Conservation (phyloP, 92 coral and sea anemone species). For the Chrysogorgia sp. region DNA sequence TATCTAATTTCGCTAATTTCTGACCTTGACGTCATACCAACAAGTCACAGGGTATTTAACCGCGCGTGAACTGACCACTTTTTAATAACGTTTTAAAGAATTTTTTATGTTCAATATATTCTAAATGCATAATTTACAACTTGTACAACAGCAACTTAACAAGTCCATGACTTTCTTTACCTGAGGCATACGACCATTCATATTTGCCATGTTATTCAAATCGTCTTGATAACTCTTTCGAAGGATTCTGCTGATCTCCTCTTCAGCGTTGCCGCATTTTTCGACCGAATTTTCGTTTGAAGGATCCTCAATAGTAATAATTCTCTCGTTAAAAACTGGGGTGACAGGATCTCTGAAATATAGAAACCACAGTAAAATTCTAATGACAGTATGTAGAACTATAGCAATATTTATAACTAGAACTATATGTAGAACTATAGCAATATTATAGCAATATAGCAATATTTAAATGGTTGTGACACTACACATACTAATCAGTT, state of each 20-base stretch:
- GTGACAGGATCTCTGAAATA: slow-evolving; percentile 38
- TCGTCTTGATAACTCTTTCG: slow-evolving; percentile 46
- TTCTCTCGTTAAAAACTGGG: slow-evolving; percentile 46
- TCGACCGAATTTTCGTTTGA: slow-evolving; percentile 22
- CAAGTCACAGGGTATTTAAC: too few species aligned
- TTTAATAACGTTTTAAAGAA: too few species aligned
- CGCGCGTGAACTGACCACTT: too few species aligned
- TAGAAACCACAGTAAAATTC: neutral
- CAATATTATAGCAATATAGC: too few species aligned
- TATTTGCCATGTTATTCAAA: slow-evolving; percentile 44
- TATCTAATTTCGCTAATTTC: too few species aligned
- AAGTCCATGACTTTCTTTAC: neutral
- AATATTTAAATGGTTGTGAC: too few species aligned
- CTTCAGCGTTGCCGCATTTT: slow-evolving; percentile 43
- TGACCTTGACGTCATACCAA: too few species aligned
- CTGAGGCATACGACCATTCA: slow-evolving; percentile 43
- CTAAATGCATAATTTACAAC: neutral
- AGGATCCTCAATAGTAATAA: slow-evolving; percentile 43
- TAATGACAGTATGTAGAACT: too few species aligned
- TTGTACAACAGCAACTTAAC: neutral
- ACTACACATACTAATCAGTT: too few species aligned
- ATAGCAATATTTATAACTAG: too few species aligned
- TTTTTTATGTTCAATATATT: neutral
- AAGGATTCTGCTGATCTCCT: slow-evolving; percentile 39
- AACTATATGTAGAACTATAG: too few species aligned